Evolutionary conservation across 2,113 vertebrate species (phyloP), one percentile per base, ranked within the genome.

Genomic region (Macroglossus sobrinus): DNA sequence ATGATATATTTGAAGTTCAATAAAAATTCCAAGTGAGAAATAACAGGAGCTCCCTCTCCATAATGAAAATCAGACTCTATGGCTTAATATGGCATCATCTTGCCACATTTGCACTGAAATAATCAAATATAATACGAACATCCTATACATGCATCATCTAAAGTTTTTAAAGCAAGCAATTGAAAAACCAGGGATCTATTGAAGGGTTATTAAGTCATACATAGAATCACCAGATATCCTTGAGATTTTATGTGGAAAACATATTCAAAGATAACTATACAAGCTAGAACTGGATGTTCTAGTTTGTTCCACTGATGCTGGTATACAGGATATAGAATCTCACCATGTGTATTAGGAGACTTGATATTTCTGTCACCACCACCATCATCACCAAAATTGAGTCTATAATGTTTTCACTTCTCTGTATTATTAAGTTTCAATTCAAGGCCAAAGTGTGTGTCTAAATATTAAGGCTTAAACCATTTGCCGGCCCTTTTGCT

Each of bases 1-100:
- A 72, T 94, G 74, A 57, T 68, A 13, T 28, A 59, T 78, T 87
- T 93, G 57, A 43, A 96, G n/a, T 93, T 84, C 30, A 92, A 80
- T 84, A 95, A 97, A 93, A 88, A 93, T 63, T 92, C 7, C 71
- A 85, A 89, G 30, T 69, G 64, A 72, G 16, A 78, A 95, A 91
- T 71, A 88, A 87, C 22, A 91, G 38, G 33, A 63, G 7, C 5
- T 35, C 11, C 33, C 33, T 45, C 0, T 57, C 64, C n/a, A 53
- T 18, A 18, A 85, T 69, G 30, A 64, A 87, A 91, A 86, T 50
- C 43, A n/a, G 13, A 85, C 11, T 61, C 43, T 59, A 1, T 64
- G 16, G 90, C 84, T 92, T 81, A 35, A 71, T 63, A 55, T 7
- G 63, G 74, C 38, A 50, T 55, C 14, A 72, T 75, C 69, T 86